A percentile compares a stretch with the other conserved stretches of the same genome.
Conservation (phyloP, 2,797 vertebrate species). For the Apodemus agrarius region DNA sequence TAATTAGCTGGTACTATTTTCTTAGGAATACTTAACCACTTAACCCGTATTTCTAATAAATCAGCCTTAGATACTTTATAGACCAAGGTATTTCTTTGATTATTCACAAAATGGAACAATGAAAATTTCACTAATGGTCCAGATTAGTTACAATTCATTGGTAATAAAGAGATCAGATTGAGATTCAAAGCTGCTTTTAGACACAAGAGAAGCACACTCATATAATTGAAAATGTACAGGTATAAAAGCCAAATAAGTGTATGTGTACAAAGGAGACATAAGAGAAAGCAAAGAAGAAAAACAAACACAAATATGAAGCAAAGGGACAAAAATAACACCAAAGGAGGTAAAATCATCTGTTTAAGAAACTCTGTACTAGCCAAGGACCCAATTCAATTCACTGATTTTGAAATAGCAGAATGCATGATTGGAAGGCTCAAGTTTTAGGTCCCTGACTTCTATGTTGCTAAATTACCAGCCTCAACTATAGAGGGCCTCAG, state of each 20-base stretch:
- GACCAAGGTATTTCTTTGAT: neutral
- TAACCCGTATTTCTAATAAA: neutral
- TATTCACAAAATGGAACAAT: neutral
- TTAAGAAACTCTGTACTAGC: constrained; percentile 11
- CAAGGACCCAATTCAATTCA: neutral
- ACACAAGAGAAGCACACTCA: neutral
- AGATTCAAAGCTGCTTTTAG: neutral
- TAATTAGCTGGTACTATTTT: neutral
- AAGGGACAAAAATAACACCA: neutral
- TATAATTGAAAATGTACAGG: neutral
- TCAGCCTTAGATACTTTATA: neutral
- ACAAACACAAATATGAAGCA: neutral
- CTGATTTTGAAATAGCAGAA: neutral
- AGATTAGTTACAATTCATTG: neutral
- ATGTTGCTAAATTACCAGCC: neutral
- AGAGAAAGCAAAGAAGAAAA: neutral
- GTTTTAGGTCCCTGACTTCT: neutral
- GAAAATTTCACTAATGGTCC: constrained; percentile 6
- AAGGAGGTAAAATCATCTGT: neutral
- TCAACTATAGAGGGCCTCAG: neutral
- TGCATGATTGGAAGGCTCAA: neutral
- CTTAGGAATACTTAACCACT: neutral
- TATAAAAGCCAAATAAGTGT: neutral
- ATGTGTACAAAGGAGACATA: neutral
- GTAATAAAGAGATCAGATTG: constrained; percentile 3